Evolutionary conservation across 2,797 vertebrate genomes (phyloP).

Genomic region (Enteromius treurensis): DNA sequence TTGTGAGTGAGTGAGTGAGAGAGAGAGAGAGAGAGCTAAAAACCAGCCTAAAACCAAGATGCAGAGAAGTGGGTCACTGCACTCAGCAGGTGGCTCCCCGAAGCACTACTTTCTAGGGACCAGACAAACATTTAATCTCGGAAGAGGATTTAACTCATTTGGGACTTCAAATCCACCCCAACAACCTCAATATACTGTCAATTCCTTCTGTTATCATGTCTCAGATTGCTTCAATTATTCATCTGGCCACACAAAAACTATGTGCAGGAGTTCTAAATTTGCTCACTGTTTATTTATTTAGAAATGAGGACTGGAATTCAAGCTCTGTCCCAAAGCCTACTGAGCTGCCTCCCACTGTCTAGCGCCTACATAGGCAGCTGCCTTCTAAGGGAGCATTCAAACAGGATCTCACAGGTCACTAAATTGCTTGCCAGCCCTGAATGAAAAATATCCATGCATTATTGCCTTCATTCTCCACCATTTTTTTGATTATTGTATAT

Average conservation of each 20-base stretch:
- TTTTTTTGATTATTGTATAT: not conserved
- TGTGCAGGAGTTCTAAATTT: not conserved
- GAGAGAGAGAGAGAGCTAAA: not conserved
- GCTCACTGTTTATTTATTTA: not conserved
- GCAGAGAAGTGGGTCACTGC: slow-evolving; percentile 37
- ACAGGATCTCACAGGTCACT: not conserved
- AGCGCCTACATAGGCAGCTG: not conserved
- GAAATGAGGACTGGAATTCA: not conserved
- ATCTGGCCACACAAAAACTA: not conserved
- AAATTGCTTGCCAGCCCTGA: not conserved
- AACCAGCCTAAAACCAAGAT: slow-evolving; percentile 7
- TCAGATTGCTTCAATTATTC: not conserved
- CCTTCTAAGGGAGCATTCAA: not conserved
- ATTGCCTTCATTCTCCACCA: slow-evolving; percentile 9
- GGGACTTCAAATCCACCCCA: slow-evolving; percentile 43
- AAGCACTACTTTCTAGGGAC: slow-evolving; percentile 30
- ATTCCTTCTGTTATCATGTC: slow-evolving; percentile 30
- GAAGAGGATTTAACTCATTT: slow-evolving; percentile 45
- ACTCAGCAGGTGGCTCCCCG: slow-evolving; percentile 41
- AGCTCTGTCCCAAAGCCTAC: not conserved
- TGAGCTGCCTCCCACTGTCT: not conserved
- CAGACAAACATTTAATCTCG: slow-evolving; percentile 46
- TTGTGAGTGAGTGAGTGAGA: not conserved
- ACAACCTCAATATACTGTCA: slow-evolving; percentile 32
- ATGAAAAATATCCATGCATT: not conserved